phyloP scores from a whole-genome alignment of 2,113 vertebrate species.

The Malaclemys terrapin region DNA sequence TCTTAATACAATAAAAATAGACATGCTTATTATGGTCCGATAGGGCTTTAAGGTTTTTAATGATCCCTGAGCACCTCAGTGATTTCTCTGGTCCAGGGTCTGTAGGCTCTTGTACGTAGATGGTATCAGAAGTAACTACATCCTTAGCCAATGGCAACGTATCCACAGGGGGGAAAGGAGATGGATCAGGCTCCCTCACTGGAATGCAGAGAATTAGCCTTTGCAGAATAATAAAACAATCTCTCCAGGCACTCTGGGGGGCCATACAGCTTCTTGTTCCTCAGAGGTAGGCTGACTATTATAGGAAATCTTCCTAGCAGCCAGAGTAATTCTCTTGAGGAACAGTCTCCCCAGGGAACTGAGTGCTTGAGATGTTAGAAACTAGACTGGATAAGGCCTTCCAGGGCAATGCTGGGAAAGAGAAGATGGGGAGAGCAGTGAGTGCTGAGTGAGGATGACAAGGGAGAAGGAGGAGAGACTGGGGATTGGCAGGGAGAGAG shows the following conservation, averaged over 20 bases:
- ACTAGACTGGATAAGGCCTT: neutral
- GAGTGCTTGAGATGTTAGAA: neutral
- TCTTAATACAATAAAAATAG: neutral
- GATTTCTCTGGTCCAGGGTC: neutral
- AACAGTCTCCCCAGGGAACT: neutral
- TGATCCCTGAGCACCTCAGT: neutral
- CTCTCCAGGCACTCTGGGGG: neutral
- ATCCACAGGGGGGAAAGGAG: neutral
- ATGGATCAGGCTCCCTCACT: neutral
- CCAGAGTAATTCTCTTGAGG: neutral
- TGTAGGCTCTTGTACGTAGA: neutral
- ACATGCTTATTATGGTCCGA: neutral
- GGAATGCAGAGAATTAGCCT: neutral
- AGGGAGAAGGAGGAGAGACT: fast-evolving
- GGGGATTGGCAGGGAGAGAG: fast-evolving
- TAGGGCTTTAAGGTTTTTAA: neutral
- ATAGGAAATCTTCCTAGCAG: neutral
- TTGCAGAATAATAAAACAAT: neutral
- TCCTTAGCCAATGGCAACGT: neutral
- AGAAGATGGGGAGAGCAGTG: fast-evolving
- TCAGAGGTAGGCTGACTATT: neutral
- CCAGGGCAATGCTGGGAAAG: neutral
- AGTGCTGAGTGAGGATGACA: neutral
- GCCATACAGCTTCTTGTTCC: neutral
- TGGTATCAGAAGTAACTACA: neutral